Evolutionary conservation across 2,113 vertebrate genomes (phyloP).

Genomic region (Nerophis ophidion): DNA sequence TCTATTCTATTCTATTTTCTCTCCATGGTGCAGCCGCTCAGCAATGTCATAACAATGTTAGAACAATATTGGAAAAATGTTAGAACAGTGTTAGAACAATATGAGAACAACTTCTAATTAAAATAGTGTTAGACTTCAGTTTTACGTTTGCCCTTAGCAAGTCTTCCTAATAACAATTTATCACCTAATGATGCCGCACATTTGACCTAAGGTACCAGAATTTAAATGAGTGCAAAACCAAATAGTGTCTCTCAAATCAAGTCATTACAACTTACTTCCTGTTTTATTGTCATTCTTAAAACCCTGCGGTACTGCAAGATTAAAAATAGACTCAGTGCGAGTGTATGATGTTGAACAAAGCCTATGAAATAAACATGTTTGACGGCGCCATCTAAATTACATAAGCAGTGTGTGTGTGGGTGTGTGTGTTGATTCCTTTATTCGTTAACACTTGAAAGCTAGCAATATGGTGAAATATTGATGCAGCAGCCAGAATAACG

Average conservation of each 20-base stretch:
- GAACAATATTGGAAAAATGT: too few species aligned
- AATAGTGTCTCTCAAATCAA: too few species aligned
- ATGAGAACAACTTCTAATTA: too few species aligned
- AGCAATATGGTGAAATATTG: background rate
- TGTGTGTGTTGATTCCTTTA: background rate
- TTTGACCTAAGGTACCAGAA: too few species aligned
- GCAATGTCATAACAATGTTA: background rate
- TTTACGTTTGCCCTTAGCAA: conserved; percentile 9
- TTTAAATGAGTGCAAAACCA: too few species aligned
- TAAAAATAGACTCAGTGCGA: conserved; percentile 21
- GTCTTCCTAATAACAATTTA: conserved; percentile 24
- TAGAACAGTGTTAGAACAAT: too few species aligned
- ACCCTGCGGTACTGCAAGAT: conserved; percentile 8
- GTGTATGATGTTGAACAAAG: conserved; percentile 6
- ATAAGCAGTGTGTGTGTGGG: conserved; percentile 23
- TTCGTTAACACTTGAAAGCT: background rate
- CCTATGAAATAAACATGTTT: conserved; percentile 43
- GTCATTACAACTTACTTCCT: conserved; percentile 1
- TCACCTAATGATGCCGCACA: conserved; percentile 7
- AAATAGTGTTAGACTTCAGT: too few species aligned
- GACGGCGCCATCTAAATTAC: conserved; percentile 40
- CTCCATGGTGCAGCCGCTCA: too few species aligned
- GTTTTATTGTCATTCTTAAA: background rate
- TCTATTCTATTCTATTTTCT: too few species aligned
- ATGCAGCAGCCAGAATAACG: background rate